Evolutionary conservation across 2,797 vertebrate genomes (phyloP), one percentile per base, ranked within the genome.

Genomic region (Buphagus erythrorhynchus): DNA sequence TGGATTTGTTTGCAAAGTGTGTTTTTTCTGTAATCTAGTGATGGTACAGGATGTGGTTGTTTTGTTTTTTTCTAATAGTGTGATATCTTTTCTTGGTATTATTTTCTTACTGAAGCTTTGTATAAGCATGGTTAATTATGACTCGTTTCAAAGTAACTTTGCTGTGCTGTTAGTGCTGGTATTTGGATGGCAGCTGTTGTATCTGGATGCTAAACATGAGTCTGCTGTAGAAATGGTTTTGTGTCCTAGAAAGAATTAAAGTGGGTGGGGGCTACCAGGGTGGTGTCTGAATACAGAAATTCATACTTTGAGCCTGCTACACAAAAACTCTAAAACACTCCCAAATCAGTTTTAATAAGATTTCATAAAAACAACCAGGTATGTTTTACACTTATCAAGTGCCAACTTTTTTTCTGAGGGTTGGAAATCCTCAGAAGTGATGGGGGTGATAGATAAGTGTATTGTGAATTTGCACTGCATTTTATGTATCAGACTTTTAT

Each of bases 381-480:
- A 31, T 94, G 29, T 96, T 90, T 93, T 67, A 96, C 95, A 90
- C 95, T 96, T 95, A 92, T 54, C 93, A 93, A 10, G 94, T 95
- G 96, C 96, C 96, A 95, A 79, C 88, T 87, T 85, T 91, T 87
- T 91, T 89, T 78, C 78, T 20, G 63, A 93, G 87, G 74, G 57
- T 8, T 65, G 51, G 29, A 72, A 84, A 35, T 28, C 85, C 79
- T 93, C 80, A 25, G 95, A 75, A 81, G 87, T 61, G 54, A 61
- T 48, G 45, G 72, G 75, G 88, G 91, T 85, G 92, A 71, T 61
- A 20, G 91, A 45, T 96, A 86, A 93, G 92, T 87, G 88, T 97
- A 21, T 83, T 33, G 93, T 95, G 96, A 91, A 93, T 93, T 97
- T 97, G 96, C 96, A 96, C 95, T 97, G 92, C 68, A 8, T 96